Evolutionary conservation across 2,888 invertebrate species (phyloP).

Genomic region (Hirtodrosophila alboralis): DNA sequence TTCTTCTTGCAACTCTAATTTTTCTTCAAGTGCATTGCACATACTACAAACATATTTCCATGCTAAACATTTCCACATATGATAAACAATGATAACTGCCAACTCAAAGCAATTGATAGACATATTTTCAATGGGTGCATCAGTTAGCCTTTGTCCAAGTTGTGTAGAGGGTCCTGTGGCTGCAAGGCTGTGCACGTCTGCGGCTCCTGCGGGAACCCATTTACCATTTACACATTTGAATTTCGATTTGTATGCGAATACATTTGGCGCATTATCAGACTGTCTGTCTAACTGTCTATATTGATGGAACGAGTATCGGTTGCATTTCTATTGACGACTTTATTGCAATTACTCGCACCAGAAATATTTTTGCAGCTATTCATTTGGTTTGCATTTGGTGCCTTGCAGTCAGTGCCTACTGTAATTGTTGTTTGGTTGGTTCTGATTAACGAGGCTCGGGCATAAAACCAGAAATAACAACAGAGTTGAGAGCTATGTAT

Average conservation of each 20-base stretch:
- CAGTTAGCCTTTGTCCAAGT: conserved; percentile 26
- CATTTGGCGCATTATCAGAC: conserved; percentile 50
- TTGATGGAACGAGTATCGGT: conserved; percentile 17
- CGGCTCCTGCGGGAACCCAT: conserved; percentile 37
- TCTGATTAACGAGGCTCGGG: conserved; percentile 40
- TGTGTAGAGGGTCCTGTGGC: conserved; percentile 42
- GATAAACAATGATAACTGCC: conserved; percentile 28
- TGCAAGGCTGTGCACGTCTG: conserved; percentile 32
- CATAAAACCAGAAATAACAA: conserved; percentile 35
- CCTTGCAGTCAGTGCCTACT: conserved; percentile 11
- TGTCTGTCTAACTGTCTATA: background rate
- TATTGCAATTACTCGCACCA: conserved; percentile 69
- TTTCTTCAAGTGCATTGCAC: background rate
- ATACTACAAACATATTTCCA: background rate
- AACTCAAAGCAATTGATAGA: conserved; percentile 42
- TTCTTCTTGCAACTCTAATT: too few relatives aligned
- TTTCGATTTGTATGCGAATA: conserved; percentile 29
- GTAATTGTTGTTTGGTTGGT: conserved; percentile 38
- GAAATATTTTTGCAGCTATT: conserved; percentile 60
- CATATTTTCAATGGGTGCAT: conserved; percentile 27
- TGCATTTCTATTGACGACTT: conserved; percentile 58
- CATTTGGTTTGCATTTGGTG: conserved; percentile 53
- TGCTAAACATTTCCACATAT: background rate
- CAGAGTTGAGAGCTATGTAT: conserved; percentile 4
- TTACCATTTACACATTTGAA: conserved; percentile 30